Evolutionary conservation across 2,113 vertebrate genomes (phyloP), one percentile per base, ranked within the genome.

Genomic region (Melospiza melodia): DNA sequence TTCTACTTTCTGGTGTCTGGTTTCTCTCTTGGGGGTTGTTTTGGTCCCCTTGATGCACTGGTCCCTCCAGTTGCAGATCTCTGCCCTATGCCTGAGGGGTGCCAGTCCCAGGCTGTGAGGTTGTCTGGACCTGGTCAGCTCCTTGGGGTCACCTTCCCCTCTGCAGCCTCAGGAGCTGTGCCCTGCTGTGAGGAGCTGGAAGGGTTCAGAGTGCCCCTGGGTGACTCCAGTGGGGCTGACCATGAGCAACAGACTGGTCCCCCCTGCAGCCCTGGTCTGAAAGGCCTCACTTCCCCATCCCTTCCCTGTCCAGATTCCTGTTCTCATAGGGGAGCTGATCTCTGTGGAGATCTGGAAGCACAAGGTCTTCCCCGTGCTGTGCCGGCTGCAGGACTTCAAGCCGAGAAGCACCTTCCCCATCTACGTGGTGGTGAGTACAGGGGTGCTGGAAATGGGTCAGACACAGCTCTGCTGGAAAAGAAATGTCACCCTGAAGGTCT

Each of bases 281-380:
- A 90, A 19, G 8, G 25, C 17, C 57, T 91, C 2, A 1, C 35
- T 76, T 54, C 27, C 35, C 27, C 23, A 4, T 84, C 52, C 75
- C 28, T 96, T 85, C 76, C 52, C 30, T 92, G 59, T 92, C 11
- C 51, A 99, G 99, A 97, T 99, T 87, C 98, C 99, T 8, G 95
- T 98, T 2, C 97, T 99, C 74, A 98, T 99, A 55, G 98, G 98
- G 75, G 98, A 99, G 93, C 97, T 99, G 97, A 99, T 99, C 65
- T 96, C 98, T 6, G 97, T 98, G 8, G 99, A 99, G 97, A 94
- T 99, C 92, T 99, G 99, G 99, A 99, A 99, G 94, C 98, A 98
- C 82, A 99, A 99, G 84, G 94, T 99, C 63, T 99, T 99, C 63
- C 98, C 99, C 0, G 96, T 99, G 82, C 90, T 99, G 31, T 99